Evolutionary conservation across 2,797 vertebrate genomes (phyloP).

Genomic region (Hoplostethus mediterraneus): DNA sequence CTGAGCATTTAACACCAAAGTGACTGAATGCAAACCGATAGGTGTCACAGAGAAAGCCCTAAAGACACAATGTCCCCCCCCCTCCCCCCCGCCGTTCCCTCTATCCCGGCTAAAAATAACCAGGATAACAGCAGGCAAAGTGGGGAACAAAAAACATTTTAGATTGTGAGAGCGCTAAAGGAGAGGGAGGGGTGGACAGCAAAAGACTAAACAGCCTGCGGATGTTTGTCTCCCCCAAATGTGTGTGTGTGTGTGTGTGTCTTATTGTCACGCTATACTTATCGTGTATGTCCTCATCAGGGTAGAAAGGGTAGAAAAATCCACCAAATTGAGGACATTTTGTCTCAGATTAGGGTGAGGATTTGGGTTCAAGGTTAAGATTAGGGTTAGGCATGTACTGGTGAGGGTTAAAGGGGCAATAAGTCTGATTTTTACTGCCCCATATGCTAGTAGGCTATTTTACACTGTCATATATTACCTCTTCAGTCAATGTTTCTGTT

Average conservation of each 20-base stretch:
- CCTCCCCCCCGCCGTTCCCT: background rate
- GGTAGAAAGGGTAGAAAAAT: too few species aligned
- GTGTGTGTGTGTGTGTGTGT: background rate
- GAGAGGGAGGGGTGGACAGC: background rate
- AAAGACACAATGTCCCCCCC: constrained; percentile 26
- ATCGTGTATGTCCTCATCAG: background rate
- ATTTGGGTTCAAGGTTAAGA: too few species aligned
- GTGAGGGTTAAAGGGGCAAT: too few species aligned
- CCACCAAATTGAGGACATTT: too few species aligned
- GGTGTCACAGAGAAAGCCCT: constrained; percentile 66
- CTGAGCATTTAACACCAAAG: constrained; percentile 35
- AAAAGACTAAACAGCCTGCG: constrained; percentile 18
- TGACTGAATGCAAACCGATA: constrained; percentile 69
- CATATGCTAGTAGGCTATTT: too few species aligned
- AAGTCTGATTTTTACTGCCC: too few species aligned
- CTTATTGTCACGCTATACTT: background rate
- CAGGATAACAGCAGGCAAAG: constrained; percentile 15
- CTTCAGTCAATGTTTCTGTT: too few species aligned
- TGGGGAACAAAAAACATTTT: constrained; percentile 23
- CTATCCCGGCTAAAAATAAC: constrained; percentile 54
- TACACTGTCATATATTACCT: too few species aligned
- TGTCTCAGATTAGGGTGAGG: too few species aligned
- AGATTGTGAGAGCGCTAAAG: constrained; percentile 4
- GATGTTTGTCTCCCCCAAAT: constrained; percentile 1
- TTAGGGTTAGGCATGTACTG: too few species aligned